Evolutionary conservation across 2,797 vertebrate species (phyloP).

Genomic region (Selene dorsalis): DNA sequence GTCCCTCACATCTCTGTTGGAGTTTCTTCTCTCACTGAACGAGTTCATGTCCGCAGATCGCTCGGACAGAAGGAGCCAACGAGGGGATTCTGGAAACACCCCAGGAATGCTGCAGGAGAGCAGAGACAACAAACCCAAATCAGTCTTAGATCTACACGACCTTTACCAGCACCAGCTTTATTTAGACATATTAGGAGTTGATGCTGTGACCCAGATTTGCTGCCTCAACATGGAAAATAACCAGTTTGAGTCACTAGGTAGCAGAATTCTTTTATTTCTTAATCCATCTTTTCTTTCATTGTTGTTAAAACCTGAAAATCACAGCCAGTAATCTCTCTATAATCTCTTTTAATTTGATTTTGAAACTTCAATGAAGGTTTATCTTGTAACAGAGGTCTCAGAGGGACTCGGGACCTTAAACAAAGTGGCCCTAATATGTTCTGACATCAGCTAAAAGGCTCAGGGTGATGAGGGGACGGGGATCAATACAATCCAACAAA

Average conservation of each 20-base stretch:
- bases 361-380: constrained; percentile 33
- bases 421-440: constrained; percentile 61
- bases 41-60: constrained; percentile 82
- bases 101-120: constrained; percentile 85
- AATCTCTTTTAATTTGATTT: constrained; percentile 63
- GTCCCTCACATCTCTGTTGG: constrained; percentile 81
- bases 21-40: constrained; percentile 82
- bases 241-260: constrained; percentile 6
- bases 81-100: constrained; percentile 90
- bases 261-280: constrained; percentile 5
- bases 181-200: background rate
- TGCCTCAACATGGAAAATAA: constrained; percentile 39
- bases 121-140: constrained; percentile 7
- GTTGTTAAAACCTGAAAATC: constrained; percentile 36
- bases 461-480: constrained; percentile 51
- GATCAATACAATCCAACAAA: constrained; percentile 74
- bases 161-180: constrained; percentile 24
- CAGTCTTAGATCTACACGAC: constrained; percentile 28
- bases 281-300: constrained; percentile 36
- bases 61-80: constrained; percentile 90
- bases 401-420: constrained; percentile 38
- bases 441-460: constrained; percentile 65
- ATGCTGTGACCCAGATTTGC: constrained; percentile 12
- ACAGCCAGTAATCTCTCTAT: constrained; percentile 40
- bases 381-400: constrained; percentile 33